Conservation (phyloP, 2,113 vertebrate species). For the Oryzias curvinotus region DNA sequence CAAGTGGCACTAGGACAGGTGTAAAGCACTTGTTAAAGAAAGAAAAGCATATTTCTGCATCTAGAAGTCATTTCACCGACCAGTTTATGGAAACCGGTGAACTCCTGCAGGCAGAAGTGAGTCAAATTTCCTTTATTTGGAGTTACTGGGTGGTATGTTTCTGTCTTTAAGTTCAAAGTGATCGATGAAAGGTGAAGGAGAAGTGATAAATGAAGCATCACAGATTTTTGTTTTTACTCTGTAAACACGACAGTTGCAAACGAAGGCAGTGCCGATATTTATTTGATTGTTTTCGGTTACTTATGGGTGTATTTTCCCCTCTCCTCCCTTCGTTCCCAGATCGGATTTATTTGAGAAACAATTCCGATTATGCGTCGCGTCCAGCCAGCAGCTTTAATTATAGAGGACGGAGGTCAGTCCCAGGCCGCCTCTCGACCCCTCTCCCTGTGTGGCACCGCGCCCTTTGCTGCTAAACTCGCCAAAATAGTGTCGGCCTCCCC, state of each 20-base stretch:
- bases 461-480: slow-evolving; percentile 45
- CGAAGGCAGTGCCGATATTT: background rate
- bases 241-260: too few relatives aligned
- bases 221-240: too few relatives aligned
- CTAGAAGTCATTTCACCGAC: slow-evolving; percentile 5
- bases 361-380: slow-evolving; percentile 42
- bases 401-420: slow-evolving; percentile 62
- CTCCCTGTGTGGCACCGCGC: slow-evolving; percentile 75
- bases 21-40: slow-evolving; percentile 59
- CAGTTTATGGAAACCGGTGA: background rate
- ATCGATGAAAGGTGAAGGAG: too few relatives aligned
- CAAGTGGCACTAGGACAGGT: slow-evolving; percentile 68
- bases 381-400: slow-evolving; percentile 61
- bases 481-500: slow-evolving; percentile 68
- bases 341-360: slow-evolving; percentile 29
- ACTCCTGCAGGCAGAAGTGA: too few relatives aligned
- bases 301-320: background rate
- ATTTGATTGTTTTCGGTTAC: background rate
- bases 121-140: too few relatives aligned
- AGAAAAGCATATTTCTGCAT: slow-evolving; percentile 11
- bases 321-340: background rate
- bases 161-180: too few relatives aligned
- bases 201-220: too few relatives aligned
- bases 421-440: slow-evolving; percentile 46
- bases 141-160: too few relatives aligned